phyloP scores from a whole-genome alignment of 2,113 vertebrate genomes.

The Corythoichthys intestinalis region DNA sequence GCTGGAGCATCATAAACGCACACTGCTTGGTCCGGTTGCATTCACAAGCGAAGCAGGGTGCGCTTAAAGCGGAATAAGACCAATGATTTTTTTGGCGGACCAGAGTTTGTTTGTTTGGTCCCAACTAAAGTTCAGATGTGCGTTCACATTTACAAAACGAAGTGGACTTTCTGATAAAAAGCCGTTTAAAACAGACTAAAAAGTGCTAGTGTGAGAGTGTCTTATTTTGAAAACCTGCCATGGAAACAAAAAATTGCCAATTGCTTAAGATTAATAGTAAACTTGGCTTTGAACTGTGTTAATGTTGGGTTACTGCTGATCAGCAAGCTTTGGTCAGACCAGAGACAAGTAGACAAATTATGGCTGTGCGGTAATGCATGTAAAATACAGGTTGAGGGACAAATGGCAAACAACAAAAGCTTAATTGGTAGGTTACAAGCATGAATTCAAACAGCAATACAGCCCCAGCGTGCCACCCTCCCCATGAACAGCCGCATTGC shows the following conservation, averaged over 20 bases:
- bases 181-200: too few species aligned
- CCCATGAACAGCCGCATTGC: background rate
- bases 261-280: background rate
- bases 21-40: too few species aligned
- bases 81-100: too few species aligned
- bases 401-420: background rate
- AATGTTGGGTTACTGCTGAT: background rate
- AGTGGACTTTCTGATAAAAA: too few species aligned
- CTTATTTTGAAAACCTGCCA: background rate
- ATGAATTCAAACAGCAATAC: slow-evolving; percentile 7
- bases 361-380: background rate
- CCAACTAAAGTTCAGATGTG: too few species aligned
- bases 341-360: slow-evolving; percentile 12
- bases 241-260: background rate
- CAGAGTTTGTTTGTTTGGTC: too few species aligned
- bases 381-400: background rate
- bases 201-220: too few species aligned
- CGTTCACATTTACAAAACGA: too few species aligned
- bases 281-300: background rate
- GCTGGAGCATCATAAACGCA: too few species aligned
- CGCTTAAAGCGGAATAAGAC: too few species aligned
- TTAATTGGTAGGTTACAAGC: slow-evolving; percentile 12
- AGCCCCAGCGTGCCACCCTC: background rate
- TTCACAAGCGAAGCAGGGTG: too few species aligned
- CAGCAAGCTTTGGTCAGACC: background rate